Evolutionary conservation across 2,888 invertebrate species (phyloP).

Genomic region (Drosophila merina): DNA sequence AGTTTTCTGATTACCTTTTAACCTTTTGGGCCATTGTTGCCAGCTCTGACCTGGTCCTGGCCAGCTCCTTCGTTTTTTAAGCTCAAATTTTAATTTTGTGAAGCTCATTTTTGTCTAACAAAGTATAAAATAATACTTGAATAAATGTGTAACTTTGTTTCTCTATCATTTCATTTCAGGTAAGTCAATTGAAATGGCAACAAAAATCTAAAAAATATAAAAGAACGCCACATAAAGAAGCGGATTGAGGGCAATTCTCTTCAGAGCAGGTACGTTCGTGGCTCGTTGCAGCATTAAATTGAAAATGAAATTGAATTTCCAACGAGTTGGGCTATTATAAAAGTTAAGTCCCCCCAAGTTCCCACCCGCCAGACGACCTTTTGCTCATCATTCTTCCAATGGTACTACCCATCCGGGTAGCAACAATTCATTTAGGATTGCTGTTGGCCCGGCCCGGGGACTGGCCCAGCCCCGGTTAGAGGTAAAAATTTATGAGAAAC

Average conservation of each 20-base stretch:
- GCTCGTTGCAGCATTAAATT: conserved; percentile 73
- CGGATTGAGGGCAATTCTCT: conserved; percentile 43
- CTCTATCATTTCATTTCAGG: conserved; percentile 74
- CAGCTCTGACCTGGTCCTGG: conserved; percentile 3
- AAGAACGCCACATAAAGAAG: conserved; percentile 25
- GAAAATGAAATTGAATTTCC: conserved; percentile 76
- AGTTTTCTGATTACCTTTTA: background rate
- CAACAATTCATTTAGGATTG: conserved; percentile 69
- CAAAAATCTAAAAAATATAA: conserved; percentile 21
- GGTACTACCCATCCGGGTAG: conserved; percentile 34
- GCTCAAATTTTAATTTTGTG: conserved; percentile 38
- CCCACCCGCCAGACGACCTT: background rate
- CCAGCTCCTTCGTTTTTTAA: background rate
- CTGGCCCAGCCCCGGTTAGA: conserved; percentile 2
- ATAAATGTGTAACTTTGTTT: conserved; percentile 51
- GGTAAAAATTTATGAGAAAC: conserved; percentile 64
- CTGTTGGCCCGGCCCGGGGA: conserved; percentile 5
- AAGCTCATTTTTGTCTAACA: conserved; percentile 15
- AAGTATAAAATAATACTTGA: conserved; percentile 55
- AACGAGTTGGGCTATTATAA: conserved; percentile 58
- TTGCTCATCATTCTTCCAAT: conserved; percentile 2
- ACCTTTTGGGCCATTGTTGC: conserved; percentile 52
- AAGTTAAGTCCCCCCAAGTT: conserved; percentile 44
- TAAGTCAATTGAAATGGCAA: conserved; percentile 64
- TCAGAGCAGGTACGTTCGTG: conserved; percentile 52